A percentile compares a stretch with the other conserved stretches of the same genome.
Evolutionary conservation across 1,140 invertebrate species (phyloP).

Genomic region (Tetragonula clypearis): DNA sequence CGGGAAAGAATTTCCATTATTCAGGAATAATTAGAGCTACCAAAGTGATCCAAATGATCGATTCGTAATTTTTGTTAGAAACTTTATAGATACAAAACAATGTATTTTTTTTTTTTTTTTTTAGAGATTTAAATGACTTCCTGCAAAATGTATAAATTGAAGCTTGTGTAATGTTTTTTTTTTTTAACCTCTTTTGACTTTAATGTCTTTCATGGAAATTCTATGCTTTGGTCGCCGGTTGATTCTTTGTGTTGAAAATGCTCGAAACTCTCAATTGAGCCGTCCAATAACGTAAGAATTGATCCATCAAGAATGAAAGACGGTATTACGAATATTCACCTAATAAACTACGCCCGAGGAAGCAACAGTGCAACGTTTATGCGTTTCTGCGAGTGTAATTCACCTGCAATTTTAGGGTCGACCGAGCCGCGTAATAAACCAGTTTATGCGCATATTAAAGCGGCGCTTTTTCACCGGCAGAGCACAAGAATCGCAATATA

Average conservation of each 20-base stretch:
- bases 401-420: constrained; percentile 54
- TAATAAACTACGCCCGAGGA: not conserved
- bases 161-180: too few relatives aligned
- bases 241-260: too few relatives aligned
- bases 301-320: not conserved
- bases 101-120: too few relatives aligned
- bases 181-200: too few relatives aligned
- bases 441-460: constrained; percentile 55
- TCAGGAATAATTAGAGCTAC: too few relatives aligned
- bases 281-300: not conserved
- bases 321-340: not conserved
- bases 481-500: constrained; percentile 34
- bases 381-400: constrained; percentile 44
- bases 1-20: not conserved
- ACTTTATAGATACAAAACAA: too few relatives aligned
- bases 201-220: too few relatives aligned
- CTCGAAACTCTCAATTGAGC: not conserved
- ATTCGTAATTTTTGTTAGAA: too few relatives aligned
- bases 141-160: too few relatives aligned
- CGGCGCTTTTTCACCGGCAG: constrained; percentile 44
- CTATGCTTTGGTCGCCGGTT: too few relatives aligned
- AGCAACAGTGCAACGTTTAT: not conserved
- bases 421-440: constrained; percentile 38
- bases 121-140: too few relatives aligned
- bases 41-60: too few relatives aligned